phyloP scores from a whole-genome alignment of 1,140 invertebrate species.

The Tetranychus urticae region DNA sequence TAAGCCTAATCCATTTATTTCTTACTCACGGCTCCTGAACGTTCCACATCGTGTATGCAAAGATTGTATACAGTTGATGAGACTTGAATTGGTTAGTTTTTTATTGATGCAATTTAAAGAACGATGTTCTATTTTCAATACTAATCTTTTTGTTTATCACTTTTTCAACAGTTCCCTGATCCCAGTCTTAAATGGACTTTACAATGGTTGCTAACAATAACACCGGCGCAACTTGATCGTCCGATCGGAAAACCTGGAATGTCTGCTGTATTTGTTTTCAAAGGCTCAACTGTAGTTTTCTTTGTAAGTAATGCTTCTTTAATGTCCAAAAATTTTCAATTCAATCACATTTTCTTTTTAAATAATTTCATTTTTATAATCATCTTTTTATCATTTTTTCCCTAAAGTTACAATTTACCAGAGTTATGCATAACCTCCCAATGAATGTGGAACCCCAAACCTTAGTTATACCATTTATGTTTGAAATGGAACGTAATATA shows the following conservation, averaged over 20 bases:
- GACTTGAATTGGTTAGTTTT: conserved; percentile 37
- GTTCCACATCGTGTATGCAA: conserved; percentile 59
- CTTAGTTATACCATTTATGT: conserved; percentile 60
- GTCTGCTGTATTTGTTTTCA: conserved; percentile 51
- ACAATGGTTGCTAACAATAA: conserved; percentile 68
- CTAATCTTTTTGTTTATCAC: not conserved
- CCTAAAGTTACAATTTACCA: conserved; percentile 49
- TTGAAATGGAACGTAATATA: conserved; percentile 57
- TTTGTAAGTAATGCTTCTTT: conserved; percentile 31
- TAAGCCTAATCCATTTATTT: conserved; percentile 57
- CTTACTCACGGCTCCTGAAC: conserved; percentile 54
- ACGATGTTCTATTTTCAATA: not conserved
- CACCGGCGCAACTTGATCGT: conserved; percentile 44
- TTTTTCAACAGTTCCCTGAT: conserved; percentile 27
- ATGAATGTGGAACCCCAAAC: conserved; percentile 42
- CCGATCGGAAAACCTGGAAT: conserved; percentile 54
- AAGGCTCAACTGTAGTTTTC: conserved; percentile 55
- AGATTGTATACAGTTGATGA: conserved; percentile 72
- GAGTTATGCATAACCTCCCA: conserved; percentile 35
- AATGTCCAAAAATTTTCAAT: not conserved
- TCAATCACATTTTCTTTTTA: conserved; percentile 20
- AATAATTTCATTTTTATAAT: not conserved
- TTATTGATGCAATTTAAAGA: not conserved
- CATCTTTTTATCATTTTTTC: conserved; percentile 15
- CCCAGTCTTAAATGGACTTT: conserved; percentile 50